Conservation (phyloP, 2,113 vertebrate species). For the Columbina picui region DNA sequence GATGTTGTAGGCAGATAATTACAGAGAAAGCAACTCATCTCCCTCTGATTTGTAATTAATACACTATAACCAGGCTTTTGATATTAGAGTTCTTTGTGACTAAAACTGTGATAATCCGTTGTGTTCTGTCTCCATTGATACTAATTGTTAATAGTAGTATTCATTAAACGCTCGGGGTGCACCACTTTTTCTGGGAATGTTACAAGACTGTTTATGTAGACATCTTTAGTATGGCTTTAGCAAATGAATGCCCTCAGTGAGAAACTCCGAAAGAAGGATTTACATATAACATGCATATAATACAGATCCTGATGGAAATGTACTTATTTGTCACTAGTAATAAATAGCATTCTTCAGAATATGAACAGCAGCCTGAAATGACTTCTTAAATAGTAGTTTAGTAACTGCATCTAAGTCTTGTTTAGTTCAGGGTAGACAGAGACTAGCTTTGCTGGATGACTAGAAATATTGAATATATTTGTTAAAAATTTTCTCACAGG, state of each 20-base stretch:
- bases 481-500: background rate
- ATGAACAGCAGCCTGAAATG: background rate
- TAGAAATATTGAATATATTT: background rate
- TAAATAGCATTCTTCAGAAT: conserved; percentile 10
- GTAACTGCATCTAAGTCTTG: background rate
- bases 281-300: background rate
- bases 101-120: background rate
- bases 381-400: background rate
- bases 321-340: background rate
- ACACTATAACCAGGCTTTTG: background rate
- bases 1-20: background rate
- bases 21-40: background rate
- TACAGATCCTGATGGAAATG: background rate
- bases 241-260: background rate
- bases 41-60: background rate
- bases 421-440: background rate
- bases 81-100: background rate
- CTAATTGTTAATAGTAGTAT: background rate
- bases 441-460: background rate
- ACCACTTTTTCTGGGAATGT: background rate
- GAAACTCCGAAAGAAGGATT: background rate
- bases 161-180: background rate
- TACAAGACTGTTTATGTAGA: background rate
- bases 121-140: background rate
- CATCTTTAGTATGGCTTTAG: background rate